Base-by-base conservation (phyloP, 2,888 invertebrate species). In the Euproctis similis region DNA sequence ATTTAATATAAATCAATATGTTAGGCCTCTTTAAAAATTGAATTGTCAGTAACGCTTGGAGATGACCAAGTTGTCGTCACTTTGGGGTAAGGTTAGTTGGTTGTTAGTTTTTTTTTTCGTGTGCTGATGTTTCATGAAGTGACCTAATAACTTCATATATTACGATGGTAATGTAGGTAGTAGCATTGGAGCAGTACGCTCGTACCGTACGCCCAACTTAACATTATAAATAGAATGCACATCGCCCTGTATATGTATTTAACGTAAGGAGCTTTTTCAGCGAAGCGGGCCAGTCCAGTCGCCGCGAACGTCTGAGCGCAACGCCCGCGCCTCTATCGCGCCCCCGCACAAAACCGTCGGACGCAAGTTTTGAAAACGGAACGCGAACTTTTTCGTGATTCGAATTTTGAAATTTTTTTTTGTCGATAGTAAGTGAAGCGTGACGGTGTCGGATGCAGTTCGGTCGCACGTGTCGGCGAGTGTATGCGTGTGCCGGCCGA, bases 221-320 rank as follows among this genome's bases (percentile, higher is more conserved):
- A 68, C 51, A 63, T 75, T 81, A 80, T 75, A 77, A 82, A 82
- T 82, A 82, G 81, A 71, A 61, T 77, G 77, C 76, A 80, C 76
- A 74, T 72, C 70, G 63, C 58, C 58, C 60, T 63, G 67, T 71
- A 70, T n/a, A n/a, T 73, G 75, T 69, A 64, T 73, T 72, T 64
- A 65, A 62, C 68, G 75, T 65, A 75, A 73, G 76, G 65, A 76
- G 76, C 73, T 76, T 77, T 74, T 70, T 66, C 66, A 66, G 75
- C 53, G 64, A 51, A 62, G 57, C 61, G 62, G 63, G 61, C 14
- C 14, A 14, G 14, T n/a, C 58, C 76, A 78, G 78, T 77, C 73
- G 73, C 52, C 68, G 70, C 63, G 59, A 59, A 58, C 68, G 59
- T 54, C 50, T 51, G 60, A 49, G 59, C 70, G 69, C 66, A 75